Percentiles rank a stretch among this genome's conserved stretches.
These are phyloP conservation scores for Oncorhynchus kisutch DNA, from an alignment of 2,113 vertebrate species.

Conservation along the genomic window DNA sequence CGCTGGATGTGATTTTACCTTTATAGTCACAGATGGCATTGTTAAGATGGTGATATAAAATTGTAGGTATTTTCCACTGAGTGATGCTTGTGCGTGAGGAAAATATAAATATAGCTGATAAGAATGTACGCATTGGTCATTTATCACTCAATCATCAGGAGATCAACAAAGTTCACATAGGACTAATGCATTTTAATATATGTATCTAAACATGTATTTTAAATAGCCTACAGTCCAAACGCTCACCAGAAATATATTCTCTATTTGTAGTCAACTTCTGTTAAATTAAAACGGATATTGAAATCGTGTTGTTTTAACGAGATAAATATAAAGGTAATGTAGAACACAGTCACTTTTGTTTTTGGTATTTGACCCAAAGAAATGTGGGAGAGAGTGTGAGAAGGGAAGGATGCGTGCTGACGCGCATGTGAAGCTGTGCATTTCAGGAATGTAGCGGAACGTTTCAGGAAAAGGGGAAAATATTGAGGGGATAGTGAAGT, in stretches of 20 bases:
- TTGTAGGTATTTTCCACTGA: neutral
- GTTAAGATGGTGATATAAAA: neutral
- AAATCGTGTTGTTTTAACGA: constrained; percentile 25
- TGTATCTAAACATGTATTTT: neutral
- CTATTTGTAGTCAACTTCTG: neutral
- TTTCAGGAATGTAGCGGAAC: constrained; percentile 63
- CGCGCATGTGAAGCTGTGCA: constrained; percentile 40
- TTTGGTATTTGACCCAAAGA: constrained; percentile 57
- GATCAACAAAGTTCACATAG: neutral
- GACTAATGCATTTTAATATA: neutral
- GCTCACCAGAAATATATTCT: neutral
- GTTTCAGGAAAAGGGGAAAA: constrained; percentile 32
- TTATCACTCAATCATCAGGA: neutral
- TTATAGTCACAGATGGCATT: neutral
- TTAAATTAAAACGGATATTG: constrained; percentile 1
- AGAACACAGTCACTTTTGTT: constrained; percentile 51
- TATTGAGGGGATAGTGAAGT: constrained; percentile 1
- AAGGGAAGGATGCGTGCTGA: constrained; percentile 19
- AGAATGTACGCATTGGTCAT: neutral
- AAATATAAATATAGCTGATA: neutral
- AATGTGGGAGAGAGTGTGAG: constrained; percentile 24
- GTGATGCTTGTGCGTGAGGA: neutral
- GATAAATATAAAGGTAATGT: constrained; percentile 30
- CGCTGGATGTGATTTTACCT: neutral
- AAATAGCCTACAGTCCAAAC: neutral